Percentiles rank a stretch among this genome's conserved stretches.
Evolutionary conservation across 2,888 invertebrate genomes (phyloP).

Genomic region (Rugalucina vietnamica): DNA sequence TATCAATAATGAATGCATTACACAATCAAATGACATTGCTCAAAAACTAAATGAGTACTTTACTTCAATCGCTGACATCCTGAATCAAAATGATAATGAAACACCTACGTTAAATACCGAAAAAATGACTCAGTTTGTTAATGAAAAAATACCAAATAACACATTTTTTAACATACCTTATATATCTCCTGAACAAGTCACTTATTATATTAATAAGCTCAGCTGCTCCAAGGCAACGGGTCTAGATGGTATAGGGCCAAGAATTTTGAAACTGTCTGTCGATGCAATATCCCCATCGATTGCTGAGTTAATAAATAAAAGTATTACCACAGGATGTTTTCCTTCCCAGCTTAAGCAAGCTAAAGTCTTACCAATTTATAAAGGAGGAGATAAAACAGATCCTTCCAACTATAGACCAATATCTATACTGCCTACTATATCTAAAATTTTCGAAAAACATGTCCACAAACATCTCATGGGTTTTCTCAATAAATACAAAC

Average conservation of each 20-base stretch:
- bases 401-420: background rate
- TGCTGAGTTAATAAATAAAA: background rate
- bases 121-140: background rate
- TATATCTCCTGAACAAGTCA: background rate
- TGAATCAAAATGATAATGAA: background rate
- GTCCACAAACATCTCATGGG: background rate
- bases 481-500: too few relatives aligned
- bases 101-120: background rate
- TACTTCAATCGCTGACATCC: background rate
- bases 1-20: background rate
- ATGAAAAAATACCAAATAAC: background rate
- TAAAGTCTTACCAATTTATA: background rate
- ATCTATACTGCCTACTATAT: background rate
- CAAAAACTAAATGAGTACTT: background rate
- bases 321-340: background rate
- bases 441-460: background rate
- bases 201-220: background rate
- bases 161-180: background rate
- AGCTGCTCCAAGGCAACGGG: background rate
- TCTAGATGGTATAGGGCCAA: background rate
- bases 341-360: background rate
- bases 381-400: background rate
- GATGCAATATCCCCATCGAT: background rate
- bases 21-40: too few relatives aligned
- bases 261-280: background rate